Percentiles rank a stretch among this genome's conserved stretches.
phyloP scores from a whole-genome alignment of 2,888 invertebrate genomes.

The Cotesia congregata region DNA sequence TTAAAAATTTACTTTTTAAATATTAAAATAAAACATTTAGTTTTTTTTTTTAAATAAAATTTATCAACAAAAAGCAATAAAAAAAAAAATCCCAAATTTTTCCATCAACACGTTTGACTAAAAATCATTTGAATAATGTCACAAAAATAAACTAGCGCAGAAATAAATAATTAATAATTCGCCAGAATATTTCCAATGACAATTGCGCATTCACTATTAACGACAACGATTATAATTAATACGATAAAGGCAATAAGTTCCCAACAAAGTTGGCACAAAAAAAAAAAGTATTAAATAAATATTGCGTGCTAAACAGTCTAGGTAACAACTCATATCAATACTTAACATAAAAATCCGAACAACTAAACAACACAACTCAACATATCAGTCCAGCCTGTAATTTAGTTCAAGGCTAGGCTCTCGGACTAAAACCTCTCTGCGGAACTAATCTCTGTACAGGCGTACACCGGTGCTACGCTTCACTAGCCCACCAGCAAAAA shows the following conservation, averaged over 20 bases:
- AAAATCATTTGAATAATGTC: too few relatives aligned
- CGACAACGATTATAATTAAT: background rate
- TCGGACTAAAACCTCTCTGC: slow-evolving; percentile 48
- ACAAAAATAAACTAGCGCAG: too few relatives aligned
- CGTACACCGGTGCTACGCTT: slow-evolving; percentile 43
- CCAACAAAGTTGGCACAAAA: background rate
- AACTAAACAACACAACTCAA: slow-evolving; percentile 46
- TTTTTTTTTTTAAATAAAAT: too few relatives aligned
- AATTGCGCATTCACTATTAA: background rate
- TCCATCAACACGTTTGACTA: too few relatives aligned
- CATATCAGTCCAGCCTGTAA: slow-evolving; percentile 42
- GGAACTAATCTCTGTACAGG: slow-evolving; percentile 55
- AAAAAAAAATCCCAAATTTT: too few relatives aligned
- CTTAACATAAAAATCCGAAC: slow-evolving; percentile 34
- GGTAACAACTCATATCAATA: slow-evolving; percentile 5
- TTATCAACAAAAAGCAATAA: too few relatives aligned
- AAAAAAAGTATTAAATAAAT: background rate
- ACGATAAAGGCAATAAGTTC: background rate
- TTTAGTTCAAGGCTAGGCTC: slow-evolving; percentile 59
- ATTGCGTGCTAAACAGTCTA: background rate
- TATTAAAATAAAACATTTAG: too few relatives aligned
- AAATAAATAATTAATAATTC: too few relatives aligned
- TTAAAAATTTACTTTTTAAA: too few relatives aligned
- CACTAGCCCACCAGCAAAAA: slow-evolving; percentile 37
- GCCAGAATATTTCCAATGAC: background rate